Base-by-base conservation (phyloP, 2,888 invertebrate species). In the Caenorhabditis sp. region DNA sequence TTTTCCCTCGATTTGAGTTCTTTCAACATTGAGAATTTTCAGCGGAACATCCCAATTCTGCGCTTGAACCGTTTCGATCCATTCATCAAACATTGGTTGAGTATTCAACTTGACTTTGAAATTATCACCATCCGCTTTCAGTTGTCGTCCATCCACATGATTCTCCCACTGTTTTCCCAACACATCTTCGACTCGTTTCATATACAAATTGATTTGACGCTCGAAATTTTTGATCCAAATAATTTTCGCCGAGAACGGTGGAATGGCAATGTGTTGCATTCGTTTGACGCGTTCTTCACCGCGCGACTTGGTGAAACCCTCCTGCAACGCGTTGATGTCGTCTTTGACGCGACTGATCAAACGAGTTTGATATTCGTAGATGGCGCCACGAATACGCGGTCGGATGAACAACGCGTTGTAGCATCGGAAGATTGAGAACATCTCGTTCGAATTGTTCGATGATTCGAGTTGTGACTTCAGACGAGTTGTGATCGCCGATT, bases 401-500 rank as follows among this genome's bases (percentile, higher is more conserved):
- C 99, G 92, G 12, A 99, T 96, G 90, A 99, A 99, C 61, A 99
- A 91, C 0, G 97, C 97, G 89, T 99, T 99, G 90, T 97, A 99
- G 21, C 97, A 92, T 0, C 96, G 96, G 90, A 91, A 91, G 85
- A 99, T 99, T 66, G 96, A 92, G 90, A 99, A 99, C 99, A 99
- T 99, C 89, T 99, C 99, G 88, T 97, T 97, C 23, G 99, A 99
- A 90, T 97, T 97, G 90, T 96, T 96, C 0, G 99, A 97, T 0
- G 95, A 96, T 62, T 97, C 97, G 49, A 99, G 91, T 89, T 99
- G 97, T 89, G 99, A 97, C 69, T 97, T 92, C 5, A 99, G 91
- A 88, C 96, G 94, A 0, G 97, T 95, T 0, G 99, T 99, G 84
- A 99, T 99, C 78, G 96, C 92, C 0, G 97, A 94, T 90, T 99